Evolutionary conservation across 2,113 vertebrate species (phyloP).

Genomic region (Propithecus coquereli): DNA sequence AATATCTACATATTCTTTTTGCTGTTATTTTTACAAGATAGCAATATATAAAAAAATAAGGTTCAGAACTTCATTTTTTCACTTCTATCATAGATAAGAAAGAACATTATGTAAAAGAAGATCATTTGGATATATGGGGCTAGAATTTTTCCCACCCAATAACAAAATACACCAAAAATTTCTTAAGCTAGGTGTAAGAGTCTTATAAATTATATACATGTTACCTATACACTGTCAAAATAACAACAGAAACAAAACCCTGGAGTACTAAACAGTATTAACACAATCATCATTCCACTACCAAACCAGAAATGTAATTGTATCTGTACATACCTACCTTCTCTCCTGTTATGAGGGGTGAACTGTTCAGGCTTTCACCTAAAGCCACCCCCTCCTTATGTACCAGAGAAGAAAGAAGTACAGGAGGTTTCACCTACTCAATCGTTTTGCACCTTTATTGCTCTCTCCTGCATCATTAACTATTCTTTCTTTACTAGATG

Average conservation of each 20-base stretch:
- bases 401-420: background rate
- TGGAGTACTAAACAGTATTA: background rate
- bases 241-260: slow-evolving; percentile 17
- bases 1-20: background rate
- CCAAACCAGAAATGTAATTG: background rate
- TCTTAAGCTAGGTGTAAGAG: background rate
- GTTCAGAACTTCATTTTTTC: slow-evolving; percentile 10
- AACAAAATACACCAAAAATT: slow-evolving; percentile 20
- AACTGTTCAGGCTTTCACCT: background rate
- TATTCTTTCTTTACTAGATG: background rate
- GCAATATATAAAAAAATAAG: background rate
- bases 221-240: slow-evolving; percentile 14
- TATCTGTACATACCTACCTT: background rate
- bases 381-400: background rate
- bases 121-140: background rate
- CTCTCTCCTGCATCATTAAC: background rate
- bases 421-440: background rate
- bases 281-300: background rate
- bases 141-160: background rate
- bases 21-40: background rate
- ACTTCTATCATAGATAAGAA: background rate
- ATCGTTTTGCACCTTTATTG: background rate
- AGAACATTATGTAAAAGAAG: background rate
- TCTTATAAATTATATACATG: slow-evolving; percentile 33
- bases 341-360: background rate